Base-by-base conservation (phyloP, 2,888 invertebrate species). In the Harpagoxenus sublaevis region DNA sequence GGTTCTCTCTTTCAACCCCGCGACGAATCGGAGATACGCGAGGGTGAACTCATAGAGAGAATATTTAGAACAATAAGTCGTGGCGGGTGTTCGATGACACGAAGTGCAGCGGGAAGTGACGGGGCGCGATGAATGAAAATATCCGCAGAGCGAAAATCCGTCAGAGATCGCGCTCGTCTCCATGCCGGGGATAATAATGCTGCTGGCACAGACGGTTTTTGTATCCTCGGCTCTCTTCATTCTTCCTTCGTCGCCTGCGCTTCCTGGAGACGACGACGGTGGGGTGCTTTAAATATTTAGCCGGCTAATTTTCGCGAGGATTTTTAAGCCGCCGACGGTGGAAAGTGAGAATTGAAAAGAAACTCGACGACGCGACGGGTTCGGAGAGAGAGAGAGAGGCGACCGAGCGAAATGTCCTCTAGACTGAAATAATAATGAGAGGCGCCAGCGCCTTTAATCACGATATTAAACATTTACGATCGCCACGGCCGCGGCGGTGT, bases 401-500 rank as follows among this genome's bases (percentile, higher is more conserved):
- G 89, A 91, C 89, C 87, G 88, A 89, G 92, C 89, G 90, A 93
- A 93, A 94, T 94, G 92, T 94, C 93, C 93, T 94, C 92, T 90
- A 93, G 94, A 94, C 94, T 95, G 94, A 94, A 94, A 95, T 95
- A 94, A 95, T 94, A 94, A 94, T 94, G 94, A 93, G 93, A 94
- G 93, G 93, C 93, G 94, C 94, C 94, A 93, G 94, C 91, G 94
- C 93, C 95, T 95, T 94, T 95, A 95, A 95, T 95, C 95, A 94
- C 94, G 95, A 94, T 95, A 95, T 95, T 95, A 95, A 95, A 95
- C 94, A 95, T 95, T 94, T 94, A 95, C 93, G 94, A 95, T 94
- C 93, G 92, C 92, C 92, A 86, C 88, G 90, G 85, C 87, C n/a
- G n/a, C n/a, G n/a, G 90, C 87, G 90, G 87, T 91, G 86, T 90